Conservation (phyloP, 2,113 vertebrate genomes). For the Setophaga petechia region DNA sequence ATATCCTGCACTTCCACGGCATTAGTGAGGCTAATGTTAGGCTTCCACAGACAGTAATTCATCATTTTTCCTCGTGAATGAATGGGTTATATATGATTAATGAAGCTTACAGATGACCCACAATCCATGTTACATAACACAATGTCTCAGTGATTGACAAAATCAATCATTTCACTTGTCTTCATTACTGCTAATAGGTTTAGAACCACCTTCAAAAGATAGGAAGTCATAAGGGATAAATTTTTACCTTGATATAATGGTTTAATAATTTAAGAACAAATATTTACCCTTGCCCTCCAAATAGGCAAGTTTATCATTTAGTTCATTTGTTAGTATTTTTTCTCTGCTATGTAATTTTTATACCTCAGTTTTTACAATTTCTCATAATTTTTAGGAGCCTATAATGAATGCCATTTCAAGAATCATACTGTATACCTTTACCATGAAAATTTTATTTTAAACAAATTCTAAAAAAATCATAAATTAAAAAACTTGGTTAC, state of each 20-base stretch:
- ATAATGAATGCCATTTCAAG: neutral
- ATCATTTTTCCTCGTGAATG: neutral
- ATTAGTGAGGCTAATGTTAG: neutral
- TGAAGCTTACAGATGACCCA: constrained; percentile 15
- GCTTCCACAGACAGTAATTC: constrained; percentile 1
- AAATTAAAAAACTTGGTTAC: neutral
- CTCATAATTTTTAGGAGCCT: neutral
- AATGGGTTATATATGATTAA: constrained; percentile 14
- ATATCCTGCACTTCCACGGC: neutral
- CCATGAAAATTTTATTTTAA: neutral
- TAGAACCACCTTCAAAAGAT: neutral
- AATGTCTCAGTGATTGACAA: neutral
- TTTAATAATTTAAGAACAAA: constrained; percentile 15
- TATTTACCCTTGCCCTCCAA: neutral
- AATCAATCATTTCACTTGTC: constrained; percentile 20
- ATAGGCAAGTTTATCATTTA: neutral
- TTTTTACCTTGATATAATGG: neutral
- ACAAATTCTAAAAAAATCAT: neutral
- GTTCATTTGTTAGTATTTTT: neutral
- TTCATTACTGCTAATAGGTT: constrained; percentile 10
- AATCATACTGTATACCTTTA: neutral
- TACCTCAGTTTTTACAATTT: neutral
- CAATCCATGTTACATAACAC: neutral
- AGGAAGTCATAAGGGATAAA: neutral
- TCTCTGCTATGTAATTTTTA: neutral